A percentile compares a stretch with the other conserved stretches of the same genome.
Evolutionary conservation across 2,888 invertebrate species (phyloP).

Genomic region (Andrena haemorrhoa): DNA sequence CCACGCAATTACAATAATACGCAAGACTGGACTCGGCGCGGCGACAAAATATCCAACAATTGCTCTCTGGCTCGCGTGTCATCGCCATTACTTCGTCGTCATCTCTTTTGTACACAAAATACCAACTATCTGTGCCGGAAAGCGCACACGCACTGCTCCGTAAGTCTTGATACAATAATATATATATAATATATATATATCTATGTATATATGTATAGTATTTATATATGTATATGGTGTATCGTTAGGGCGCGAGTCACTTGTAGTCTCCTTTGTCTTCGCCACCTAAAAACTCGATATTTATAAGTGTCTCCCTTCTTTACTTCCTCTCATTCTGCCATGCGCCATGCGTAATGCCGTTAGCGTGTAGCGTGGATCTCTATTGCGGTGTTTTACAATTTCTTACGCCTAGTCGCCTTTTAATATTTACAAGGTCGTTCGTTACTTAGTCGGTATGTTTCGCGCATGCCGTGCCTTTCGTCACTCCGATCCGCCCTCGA

Average conservation of each 20-base stretch:
- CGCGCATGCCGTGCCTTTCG: slow-evolving; percentile 54
- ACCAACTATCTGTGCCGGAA: slow-evolving; percentile 82
- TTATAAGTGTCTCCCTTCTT: slow-evolving; percentile 68
- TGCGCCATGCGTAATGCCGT: slow-evolving; percentile 73
- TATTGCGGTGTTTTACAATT: slow-evolving; percentile 66
- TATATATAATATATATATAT: slow-evolving; percentile 67
- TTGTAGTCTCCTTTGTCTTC: background rate
- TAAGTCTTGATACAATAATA: slow-evolving; percentile 71
- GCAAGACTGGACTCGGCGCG: slow-evolving; percentile 32
- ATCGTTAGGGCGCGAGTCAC: slow-evolving; percentile 70
- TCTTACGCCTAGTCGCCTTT: slow-evolving; percentile 20
- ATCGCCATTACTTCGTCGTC: slow-evolving; percentile 13
- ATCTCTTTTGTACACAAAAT: slow-evolving; percentile 82
- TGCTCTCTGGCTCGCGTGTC: slow-evolving; percentile 18
- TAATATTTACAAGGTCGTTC: slow-evolving; percentile 52
- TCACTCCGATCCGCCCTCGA: slow-evolving; percentile 12
- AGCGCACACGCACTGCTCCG: slow-evolving; percentile 78
- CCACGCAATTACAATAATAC: slow-evolving; percentile 25
- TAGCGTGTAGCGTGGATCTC: slow-evolving; percentile 70
- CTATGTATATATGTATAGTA: slow-evolving; percentile 74
- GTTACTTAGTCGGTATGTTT: slow-evolving; percentile 63
- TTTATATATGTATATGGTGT: slow-evolving; percentile 77
- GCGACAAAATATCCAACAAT: slow-evolving; percentile 47
- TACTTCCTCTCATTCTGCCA: slow-evolving; percentile 67
- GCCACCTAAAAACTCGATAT: slow-evolving; percentile 75